Evolutionary conservation across 2,113 vertebrate genomes (phyloP), one percentile per base, ranked within the genome.

Genomic region (Cryptotis parvus): DNA sequence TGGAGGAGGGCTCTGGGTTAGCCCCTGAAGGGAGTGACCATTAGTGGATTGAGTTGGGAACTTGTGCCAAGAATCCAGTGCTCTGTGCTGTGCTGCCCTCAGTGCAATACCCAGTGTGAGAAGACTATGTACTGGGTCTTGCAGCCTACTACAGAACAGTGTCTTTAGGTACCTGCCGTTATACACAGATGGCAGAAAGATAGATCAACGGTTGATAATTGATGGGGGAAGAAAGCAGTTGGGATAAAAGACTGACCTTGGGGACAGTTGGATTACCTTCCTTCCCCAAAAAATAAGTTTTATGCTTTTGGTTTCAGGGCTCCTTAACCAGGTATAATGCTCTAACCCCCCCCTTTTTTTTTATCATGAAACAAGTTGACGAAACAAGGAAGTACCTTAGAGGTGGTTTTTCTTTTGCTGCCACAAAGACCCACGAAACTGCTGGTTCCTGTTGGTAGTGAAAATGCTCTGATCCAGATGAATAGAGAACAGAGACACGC

Each of bases 381-480:
- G 68, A 90, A 94, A 92, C 78, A 37, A 92, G 86, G 39, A 80
- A 35, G 18, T 74, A 83, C 58, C 68, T 75, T 68, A 73, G 33
- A 65, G 55, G 77, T 89, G 45, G 18, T 69, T 95, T 88, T 89
- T 26, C 77, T 77, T 66, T 63, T 31, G 43, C 79, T 43, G 22
- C 93, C 75, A 33, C 91, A 91, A 82, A 86, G 45, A 73, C 90
- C 95, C 84, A 80, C n/a, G 24, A 65, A 92, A 84, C 84, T 90
- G 75, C 55, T 91, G 29, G 85, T 95, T 97, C 86, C 95, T 94
- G 85, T 92, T 94, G 70, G 68, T 27, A 82, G 90, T 90, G 37
- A 84, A 79, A 74, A 81, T 66, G 39, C 22, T 74, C 88, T 74
- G 73, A 90, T 58, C 22, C 72, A 90, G 52, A 90, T 94, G 93